Conservation (phyloP, 2,797 vertebrate genomes). For the Paedocypris micromegethes region DNA sequence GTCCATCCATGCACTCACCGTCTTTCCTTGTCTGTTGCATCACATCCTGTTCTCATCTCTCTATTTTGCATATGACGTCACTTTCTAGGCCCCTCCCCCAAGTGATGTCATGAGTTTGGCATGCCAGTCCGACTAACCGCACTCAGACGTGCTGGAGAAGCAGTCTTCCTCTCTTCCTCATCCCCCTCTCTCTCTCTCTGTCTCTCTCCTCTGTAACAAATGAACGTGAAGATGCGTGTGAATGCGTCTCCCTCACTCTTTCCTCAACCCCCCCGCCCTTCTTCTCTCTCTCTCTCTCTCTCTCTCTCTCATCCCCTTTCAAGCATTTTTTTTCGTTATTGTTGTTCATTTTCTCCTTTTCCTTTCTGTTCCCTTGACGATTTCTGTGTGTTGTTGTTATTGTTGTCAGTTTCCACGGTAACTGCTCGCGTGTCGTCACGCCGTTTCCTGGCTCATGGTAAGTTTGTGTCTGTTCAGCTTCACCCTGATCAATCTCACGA, state of each 20-base stretch:
- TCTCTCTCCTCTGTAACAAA: constrained; percentile 23
- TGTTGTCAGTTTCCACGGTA: constrained; percentile 83
- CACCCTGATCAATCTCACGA: constrained; percentile 74
- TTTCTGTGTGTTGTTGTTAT: constrained; percentile 81
- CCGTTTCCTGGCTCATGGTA: constrained; percentile 79
- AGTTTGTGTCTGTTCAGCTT: constrained; percentile 80
- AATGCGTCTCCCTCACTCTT: constrained; percentile 9
- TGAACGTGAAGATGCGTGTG: constrained; percentile 19
- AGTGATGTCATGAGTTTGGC: constrained; percentile 41
- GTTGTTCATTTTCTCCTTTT: constrained; percentile 68
- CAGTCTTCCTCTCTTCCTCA: constrained; percentile 19
- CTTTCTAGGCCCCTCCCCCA: constrained; percentile 35
- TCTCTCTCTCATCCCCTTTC: constrained; percentile 49
- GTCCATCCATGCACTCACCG: constrained; percentile 23
- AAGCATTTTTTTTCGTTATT: constrained; percentile 63
- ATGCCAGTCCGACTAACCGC: constrained; percentile 29
- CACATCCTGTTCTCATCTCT: constrained; percentile 45
- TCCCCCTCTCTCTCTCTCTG: constrained; percentile 1
- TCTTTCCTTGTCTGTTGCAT: constrained; percentile 36
- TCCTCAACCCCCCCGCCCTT: neutral
- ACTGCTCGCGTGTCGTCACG: constrained; percentile 81
- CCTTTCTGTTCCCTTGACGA: constrained; percentile 81
- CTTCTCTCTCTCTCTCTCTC: constrained; percentile 50
- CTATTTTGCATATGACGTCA: constrained; percentile 49
- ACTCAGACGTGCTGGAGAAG: constrained; percentile 13